Base-by-base conservation (phyloP, 2,888 invertebrate species). In the Lysandra coridon region DNA sequence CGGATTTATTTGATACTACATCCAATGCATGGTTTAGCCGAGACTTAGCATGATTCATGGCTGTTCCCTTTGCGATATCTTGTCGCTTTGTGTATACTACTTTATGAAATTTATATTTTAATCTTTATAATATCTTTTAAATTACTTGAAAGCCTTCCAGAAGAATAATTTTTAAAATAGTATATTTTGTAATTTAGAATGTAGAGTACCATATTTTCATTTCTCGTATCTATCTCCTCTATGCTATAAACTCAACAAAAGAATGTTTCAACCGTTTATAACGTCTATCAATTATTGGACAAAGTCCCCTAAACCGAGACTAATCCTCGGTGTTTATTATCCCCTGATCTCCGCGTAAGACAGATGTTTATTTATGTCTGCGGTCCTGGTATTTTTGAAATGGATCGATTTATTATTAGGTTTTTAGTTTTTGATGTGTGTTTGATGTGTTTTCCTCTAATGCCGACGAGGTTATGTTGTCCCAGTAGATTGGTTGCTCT, bases 271-370 rank as follows among this genome's bases (percentile, higher is more conserved):
- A 69, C 69, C 69, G 69, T 69, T 17, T 69, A 64, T 64, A 82
- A 82, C 82, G 83, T 83, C 81, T 79, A 82, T 83, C 81, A 82
- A 82, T 82, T 82, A 81, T 82, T 81, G 80, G 80, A 81, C 78
- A 83, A 83, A 80, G 80, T 82, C 82, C 80, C 81, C 81, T 82
- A 82, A 82, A 82, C 82, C 79, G 78, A 78, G 78, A 86, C 86
- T 87, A 87, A 88, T 88, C 89, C 85, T 83, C 87, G 87, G 87
- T 89, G 88, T 90, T 90, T 88, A 87, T 91, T 90, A 90, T 91
- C 90, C 88, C 90, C 88, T 88, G 88, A 89, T 88, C 88, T 85
- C 92, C 92, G 89, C 92, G 90, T 89, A 87, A 88, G 84, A 84
- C 84, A 81, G 80, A 78, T 85, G 85, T 87, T 87, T 92, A 91